Conservation (phyloP, 2,888 invertebrate species). For the Pollenia angustigena region DNA sequence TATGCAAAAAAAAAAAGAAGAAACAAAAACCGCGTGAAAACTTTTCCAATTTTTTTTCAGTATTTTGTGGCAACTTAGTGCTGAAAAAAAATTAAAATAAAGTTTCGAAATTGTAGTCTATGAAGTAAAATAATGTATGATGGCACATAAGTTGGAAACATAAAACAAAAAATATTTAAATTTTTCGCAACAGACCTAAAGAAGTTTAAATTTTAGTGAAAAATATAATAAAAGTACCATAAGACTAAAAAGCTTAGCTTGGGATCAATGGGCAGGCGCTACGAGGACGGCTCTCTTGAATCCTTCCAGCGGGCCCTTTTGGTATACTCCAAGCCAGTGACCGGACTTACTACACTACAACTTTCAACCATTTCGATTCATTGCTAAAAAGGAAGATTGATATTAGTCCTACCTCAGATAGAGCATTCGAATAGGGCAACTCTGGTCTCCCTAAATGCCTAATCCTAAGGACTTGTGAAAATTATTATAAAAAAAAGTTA, state of each 20-base stretch:
- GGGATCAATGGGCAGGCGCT: neutral
- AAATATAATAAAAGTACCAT: neutral
- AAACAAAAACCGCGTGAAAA: constrained; percentile 61
- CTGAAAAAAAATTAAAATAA: constrained; percentile 55
- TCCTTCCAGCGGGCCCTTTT: too few species aligned
- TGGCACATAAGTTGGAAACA: constrained; percentile 16
- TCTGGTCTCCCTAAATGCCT: too few species aligned
- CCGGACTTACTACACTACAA: too few species aligned
- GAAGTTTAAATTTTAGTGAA: neutral
- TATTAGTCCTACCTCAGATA: too few species aligned
- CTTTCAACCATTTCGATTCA: too few species aligned
- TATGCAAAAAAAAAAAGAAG: constrained; percentile 59
- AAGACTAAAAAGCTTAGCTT: neutral
- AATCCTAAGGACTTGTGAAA: too few species aligned
- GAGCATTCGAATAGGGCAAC: too few species aligned
- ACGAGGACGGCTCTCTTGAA: too few species aligned
- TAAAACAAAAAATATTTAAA: constrained; percentile 23
- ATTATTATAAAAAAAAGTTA: too few species aligned
- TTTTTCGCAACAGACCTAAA: neutral
- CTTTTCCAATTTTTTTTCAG: constrained; percentile 43
- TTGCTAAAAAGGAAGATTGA: too few species aligned
- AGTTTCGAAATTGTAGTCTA: constrained; percentile 44
- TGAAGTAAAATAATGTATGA: constrained; percentile 30
- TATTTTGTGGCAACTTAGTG: constrained; percentile 40
- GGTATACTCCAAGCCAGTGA: too few species aligned